Base-by-base conservation (phyloP, 1,140 invertebrate species). In the Euwallacea similis region DNA sequence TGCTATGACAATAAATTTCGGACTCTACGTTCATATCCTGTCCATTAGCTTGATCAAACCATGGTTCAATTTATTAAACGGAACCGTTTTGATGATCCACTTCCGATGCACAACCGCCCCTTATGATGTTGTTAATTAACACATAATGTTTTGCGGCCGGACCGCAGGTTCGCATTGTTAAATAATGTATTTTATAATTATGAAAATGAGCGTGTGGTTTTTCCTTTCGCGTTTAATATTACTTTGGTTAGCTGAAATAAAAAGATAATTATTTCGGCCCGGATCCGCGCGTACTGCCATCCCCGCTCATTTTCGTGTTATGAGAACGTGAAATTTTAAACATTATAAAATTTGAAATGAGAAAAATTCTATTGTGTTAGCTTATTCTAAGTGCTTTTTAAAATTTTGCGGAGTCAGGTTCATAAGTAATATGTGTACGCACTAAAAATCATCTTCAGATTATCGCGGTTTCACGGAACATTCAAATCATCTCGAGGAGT, bases 181-280 rank as follows among this genome's bases (percentile, higher is more conserved):
- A 62, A 69, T 62, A 54, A 69, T 69, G 67, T 63, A 69, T 54
- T 63, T 63, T 16, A 55, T 69, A 69, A 62, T 69, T 62, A 69
- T 61, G 60, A 61, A 62, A 69, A 69, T 63, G 67, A 63, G 59
- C 47, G 13, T 63, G 67, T 54, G 58, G 58, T 69, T 69, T 69
- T 63, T 63, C 56, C 67, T 61, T 53, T 62, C 67, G 21, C 46
- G 41, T 68, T 68, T 68, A 59, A 68, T 60, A 68, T 68, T 68
- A 69, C 46, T 54, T 54, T 43, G 60, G 60, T 69, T 15, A 69
- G 66, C 66, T 53, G 58, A 63, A 69, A 61, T 69, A 68, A 68
- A 68, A 68, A 68, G 55, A 15, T 59, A 68, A 68, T 68, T 68
- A 68, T 59, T 68, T 47, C 44, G 15, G 66, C 21, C 1, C 21